phyloP scores from a whole-genome alignment of 1,140 invertebrate genomes.

The Cotesia vestalis region DNA sequence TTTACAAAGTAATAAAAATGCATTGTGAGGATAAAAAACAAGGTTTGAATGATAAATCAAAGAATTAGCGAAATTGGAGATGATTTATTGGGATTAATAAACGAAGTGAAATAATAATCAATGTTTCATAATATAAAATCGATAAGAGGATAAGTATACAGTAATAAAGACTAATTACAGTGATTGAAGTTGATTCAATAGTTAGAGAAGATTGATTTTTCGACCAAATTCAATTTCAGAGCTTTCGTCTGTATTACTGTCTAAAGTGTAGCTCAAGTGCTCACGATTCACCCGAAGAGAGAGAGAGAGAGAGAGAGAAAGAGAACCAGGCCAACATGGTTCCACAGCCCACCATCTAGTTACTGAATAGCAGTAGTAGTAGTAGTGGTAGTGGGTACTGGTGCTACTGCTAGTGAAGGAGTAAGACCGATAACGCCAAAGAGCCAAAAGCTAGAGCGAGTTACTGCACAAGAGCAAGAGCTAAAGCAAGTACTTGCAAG shows the following conservation, averaged over 20 bases:
- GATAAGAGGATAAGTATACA: not conserved
- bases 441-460: too few species aligned
- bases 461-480: too few species aligned
- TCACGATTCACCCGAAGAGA: not conserved
- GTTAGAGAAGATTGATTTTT: constrained; percentile 15
- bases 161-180: constrained; percentile 5
- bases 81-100: not conserved
- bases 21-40: too few species aligned
- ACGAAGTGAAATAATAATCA: not conserved
- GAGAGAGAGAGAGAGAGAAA: not conserved
- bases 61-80: not conserved
- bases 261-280: constrained; percentile 17
- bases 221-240: constrained; percentile 6
- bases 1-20: too few species aligned
- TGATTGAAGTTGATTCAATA: constrained; percentile 11
- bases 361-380: too few species aligned
- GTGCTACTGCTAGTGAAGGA: too few species aligned
- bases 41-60: too few species aligned
- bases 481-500: too few species aligned
- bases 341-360: too few species aligned
- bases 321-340: constrained; percentile 15
- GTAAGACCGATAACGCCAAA: too few species aligned
- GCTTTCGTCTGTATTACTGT: constrained; percentile 9
- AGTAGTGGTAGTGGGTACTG: too few species aligned
- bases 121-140: not conserved